phyloP scores from a whole-genome alignment of 2,888 invertebrate species.

The Falcaria lacertinaria region DNA sequence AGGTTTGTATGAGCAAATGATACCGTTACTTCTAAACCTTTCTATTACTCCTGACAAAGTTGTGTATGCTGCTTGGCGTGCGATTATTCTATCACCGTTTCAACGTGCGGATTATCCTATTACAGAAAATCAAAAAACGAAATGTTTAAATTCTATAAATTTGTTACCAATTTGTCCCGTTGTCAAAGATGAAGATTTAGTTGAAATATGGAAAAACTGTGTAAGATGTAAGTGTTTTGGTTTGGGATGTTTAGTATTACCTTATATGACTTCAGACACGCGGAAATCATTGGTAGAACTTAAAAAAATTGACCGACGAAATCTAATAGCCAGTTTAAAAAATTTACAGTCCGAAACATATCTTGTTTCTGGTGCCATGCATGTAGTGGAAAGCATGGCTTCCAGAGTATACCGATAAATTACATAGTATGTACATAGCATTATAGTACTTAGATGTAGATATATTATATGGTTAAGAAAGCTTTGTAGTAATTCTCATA shows the following conservation, averaged over 20 bases:
- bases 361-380: slow-evolving; percentile 69
- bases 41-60: slow-evolving; percentile 50
- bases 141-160: slow-evolving; percentile 66
- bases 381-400: slow-evolving; percentile 61
- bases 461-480: no score
- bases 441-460: not conserved
- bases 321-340: slow-evolving; percentile 64
- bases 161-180: slow-evolving; percentile 66
- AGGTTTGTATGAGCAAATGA: slow-evolving; percentile 59
- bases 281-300: slow-evolving; percentile 57
- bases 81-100: slow-evolving; percentile 65
- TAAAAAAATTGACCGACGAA: slow-evolving; percentile 66
- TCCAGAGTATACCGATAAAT: slow-evolving; percentile 42
- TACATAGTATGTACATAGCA: slow-evolving; percentile 2
- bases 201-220: slow-evolving; percentile 72
- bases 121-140: slow-evolving; percentile 63
- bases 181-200: slow-evolving; percentile 65
- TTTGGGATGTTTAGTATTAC: slow-evolving; percentile 66
- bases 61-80: slow-evolving; percentile 62
- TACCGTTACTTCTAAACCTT: slow-evolving; percentile 57
- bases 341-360: slow-evolving; percentile 68
- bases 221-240: slow-evolving; percentile 65
- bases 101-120: slow-evolving; percentile 72
- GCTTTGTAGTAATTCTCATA: no score
- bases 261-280: slow-evolving; percentile 61